Evolutionary conservation across 2,797 vertebrate species (phyloP).

Genomic region (Columba guinea): DNA sequence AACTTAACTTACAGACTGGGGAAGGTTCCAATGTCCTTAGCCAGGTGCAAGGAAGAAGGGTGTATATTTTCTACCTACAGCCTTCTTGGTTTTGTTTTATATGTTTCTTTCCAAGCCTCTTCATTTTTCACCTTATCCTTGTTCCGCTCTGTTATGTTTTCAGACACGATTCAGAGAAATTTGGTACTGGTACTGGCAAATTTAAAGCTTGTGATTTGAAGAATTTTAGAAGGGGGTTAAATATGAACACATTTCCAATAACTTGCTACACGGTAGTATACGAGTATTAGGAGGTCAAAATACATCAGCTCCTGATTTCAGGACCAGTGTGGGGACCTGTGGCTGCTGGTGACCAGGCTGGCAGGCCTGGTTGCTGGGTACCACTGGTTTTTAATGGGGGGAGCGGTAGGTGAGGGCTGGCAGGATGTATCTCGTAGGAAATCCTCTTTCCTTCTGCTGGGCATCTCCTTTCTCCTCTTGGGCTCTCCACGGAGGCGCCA

Average conservation of each 20-base stretch:
- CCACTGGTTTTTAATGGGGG: rapidly evolving
- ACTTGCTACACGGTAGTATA: rapidly evolving
- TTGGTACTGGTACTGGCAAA: neutral
- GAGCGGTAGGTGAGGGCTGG: rapidly evolving
- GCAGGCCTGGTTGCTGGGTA: neutral
- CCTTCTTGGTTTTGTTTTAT: neutral
- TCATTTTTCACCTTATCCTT: neutral
- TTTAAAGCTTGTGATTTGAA: neutral
- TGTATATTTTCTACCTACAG: neutral
- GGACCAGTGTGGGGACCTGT: neutral
- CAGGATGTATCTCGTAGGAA: rapidly evolving
- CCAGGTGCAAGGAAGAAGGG: neutral
- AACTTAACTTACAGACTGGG: too few species aligned
- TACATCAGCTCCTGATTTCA: neutral
- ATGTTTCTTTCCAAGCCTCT: neutral
- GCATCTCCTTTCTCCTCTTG: neutral
- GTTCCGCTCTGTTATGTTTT: neutral
- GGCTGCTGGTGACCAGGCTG: rapidly evolving
- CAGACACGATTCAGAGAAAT: neutral
- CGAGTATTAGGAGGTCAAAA: neutral
- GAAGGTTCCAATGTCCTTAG: neutral
- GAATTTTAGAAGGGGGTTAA: neutral
- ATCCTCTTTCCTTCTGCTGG: neutral
- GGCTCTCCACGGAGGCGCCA: neutral
- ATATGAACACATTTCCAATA: neutral